phyloP scores from a whole-genome alignment of 1,140 invertebrate genomes.

The Aphis craccivora region DNA sequence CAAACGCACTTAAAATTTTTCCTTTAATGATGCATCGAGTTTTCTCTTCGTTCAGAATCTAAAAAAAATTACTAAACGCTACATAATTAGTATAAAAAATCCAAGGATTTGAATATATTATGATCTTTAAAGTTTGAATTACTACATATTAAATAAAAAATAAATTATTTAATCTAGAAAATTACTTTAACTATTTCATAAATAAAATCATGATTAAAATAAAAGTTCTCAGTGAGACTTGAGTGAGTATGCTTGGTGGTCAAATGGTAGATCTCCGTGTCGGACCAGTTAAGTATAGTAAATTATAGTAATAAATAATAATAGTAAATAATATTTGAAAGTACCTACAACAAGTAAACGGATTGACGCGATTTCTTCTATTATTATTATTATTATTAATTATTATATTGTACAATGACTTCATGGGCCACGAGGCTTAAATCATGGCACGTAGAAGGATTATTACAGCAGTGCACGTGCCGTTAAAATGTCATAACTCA shows the following conservation, averaged over 20 bases:
- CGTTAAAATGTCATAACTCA: background rate
- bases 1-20: too few relatives aligned
- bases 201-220: background rate
- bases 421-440: background rate
- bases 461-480: background rate
- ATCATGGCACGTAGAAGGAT: background rate
- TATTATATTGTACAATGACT: background rate
- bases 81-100: too few relatives aligned
- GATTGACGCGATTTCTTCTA: background rate
- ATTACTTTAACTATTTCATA: background rate
- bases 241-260: too few relatives aligned
- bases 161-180: background rate
- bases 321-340: background rate
- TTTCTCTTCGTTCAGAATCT: too few relatives aligned
- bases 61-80: too few relatives aligned
- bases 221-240: background rate
- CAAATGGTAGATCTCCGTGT: too few relatives aligned
- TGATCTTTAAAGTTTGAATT: too few relatives aligned
- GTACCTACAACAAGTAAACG: conserved; percentile 19
- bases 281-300: too few relatives aligned
- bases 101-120: too few relatives aligned
- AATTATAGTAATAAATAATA: too few relatives aligned
- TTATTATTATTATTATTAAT: background rate
- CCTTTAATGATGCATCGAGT: too few relatives aligned
- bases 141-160: too few relatives aligned